Evolutionary conservation across 2,888 invertebrate genomes (phyloP).

Genomic region (Parochlus steinenii): DNA sequence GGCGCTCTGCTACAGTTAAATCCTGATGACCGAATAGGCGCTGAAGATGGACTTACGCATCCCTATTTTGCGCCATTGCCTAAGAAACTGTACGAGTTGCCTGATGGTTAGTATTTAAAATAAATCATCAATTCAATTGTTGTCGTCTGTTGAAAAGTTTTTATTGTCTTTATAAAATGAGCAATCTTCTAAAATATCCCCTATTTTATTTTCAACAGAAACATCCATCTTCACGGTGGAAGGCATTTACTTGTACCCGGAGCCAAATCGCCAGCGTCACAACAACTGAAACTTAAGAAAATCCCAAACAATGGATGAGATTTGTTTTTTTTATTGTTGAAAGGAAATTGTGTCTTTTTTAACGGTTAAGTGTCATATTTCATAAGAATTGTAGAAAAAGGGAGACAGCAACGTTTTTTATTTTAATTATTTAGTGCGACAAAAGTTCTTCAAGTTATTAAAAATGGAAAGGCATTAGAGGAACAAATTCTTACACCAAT

Average conservation of each 20-base stretch:
- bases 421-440: no score
- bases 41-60: conserved; percentile 73
- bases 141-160: conserved; percentile 2
- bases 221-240: conserved; percentile 91
- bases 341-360: no score
- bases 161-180: conserved; percentile 3
- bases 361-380: no score
- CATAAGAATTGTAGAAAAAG: no score
- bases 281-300: conserved; percentile 27
- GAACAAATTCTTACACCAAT: no score
- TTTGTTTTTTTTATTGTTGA: conserved; percentile 12
- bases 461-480: no score
- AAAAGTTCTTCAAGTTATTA: no score
- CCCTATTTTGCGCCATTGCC: conserved; percentile 84
- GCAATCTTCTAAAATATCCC: conserved; percentile 6
- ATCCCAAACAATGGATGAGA: conserved; percentile 11
- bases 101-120: conserved; percentile 74
- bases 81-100: conserved; percentile 73
- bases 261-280: conserved; percentile 43
- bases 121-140: no score
- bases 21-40: conserved; percentile 73
- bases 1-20: conserved; percentile 69
- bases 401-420: no score
- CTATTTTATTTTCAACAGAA: conserved; percentile 47
- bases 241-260: conserved; percentile 71